phyloP scores from a whole-genome alignment of 2,888 invertebrate genomes.

The Acleris laterana region DNA sequence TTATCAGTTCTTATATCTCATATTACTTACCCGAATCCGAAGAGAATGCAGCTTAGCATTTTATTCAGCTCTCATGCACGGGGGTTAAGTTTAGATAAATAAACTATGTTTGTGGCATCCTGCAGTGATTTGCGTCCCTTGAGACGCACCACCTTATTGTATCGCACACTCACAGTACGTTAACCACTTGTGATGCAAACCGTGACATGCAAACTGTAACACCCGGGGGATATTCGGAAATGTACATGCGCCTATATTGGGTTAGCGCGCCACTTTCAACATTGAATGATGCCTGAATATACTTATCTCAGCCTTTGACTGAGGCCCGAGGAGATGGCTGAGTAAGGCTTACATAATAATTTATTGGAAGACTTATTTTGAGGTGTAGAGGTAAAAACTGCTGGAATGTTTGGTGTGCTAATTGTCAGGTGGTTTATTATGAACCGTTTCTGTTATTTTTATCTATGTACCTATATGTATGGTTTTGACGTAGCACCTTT shows the following conservation, averaged over 20 bases:
- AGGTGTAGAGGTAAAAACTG: not conserved
- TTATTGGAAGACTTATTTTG: constrained; percentile 3
- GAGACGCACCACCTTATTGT: constrained; percentile 37
- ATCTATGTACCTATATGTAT: too few species aligned
- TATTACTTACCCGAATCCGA: too few species aligned
- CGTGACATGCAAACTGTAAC: constrained; percentile 62
- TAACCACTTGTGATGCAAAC: constrained; percentile 74
- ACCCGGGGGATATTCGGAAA: constrained; percentile 56
- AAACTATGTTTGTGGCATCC: constrained; percentile 35
- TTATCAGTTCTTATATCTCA: too few species aligned
- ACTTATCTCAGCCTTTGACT: constrained; percentile 51
- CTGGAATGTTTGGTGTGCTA: too few species aligned
- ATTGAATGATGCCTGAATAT: constrained; percentile 51
- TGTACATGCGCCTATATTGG: constrained; percentile 60
- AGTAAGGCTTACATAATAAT: constrained; percentile 24
- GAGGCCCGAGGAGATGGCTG: constrained; percentile 31
- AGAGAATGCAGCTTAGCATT: too few species aligned
- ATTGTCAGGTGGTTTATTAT: too few species aligned
- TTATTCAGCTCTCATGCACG: constrained; percentile 28
- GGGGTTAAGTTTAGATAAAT: constrained; percentile 39
- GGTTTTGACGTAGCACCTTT: too few species aligned
- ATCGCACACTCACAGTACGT: constrained; percentile 23
- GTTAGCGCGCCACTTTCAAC: constrained; percentile 54
- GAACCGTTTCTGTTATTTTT: too few species aligned
- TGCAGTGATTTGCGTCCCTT: constrained; percentile 37